Evolutionary conservation across 1,140 invertebrate genomes (phyloP), one percentile per base, ranked within the genome.

Genomic region (Harpegnathos saltator): DNA sequence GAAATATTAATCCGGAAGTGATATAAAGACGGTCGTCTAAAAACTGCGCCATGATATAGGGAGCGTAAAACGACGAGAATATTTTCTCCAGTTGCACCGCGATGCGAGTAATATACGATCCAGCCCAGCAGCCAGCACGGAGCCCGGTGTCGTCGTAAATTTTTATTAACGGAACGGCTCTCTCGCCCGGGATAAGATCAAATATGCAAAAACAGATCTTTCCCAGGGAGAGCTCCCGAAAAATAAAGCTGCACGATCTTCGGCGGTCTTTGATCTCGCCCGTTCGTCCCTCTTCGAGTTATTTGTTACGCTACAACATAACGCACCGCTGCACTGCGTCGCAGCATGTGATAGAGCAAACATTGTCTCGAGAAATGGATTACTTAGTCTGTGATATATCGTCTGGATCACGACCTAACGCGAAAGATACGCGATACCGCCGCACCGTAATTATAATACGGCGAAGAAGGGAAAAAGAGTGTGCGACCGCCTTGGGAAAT

Each of bases 121-220:
- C 9, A 77, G n/a, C n/a, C 62, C 61, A 9, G 38, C 38, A 68
- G 29, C 19, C 52, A 38, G 29, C 19, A 56, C 9, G 17, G 17
- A 15, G 14, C 24, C 33, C 50, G 50, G 33, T 7, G 52, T 38
- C 50, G 15, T 26, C 52, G 19, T 80, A 59, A 69, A 80, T 71
- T 80, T 29, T 38, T 69, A 69, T 78, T 71, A 80, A 80, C n/a
- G 9, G 1, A 80, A 78, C n/a, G 24, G 29, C 65, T n/a, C n/a
- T n/a, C n/a, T 9, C 52, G 3, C 44, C 38, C 4, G 15, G 14
- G 12, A 22, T 71, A 17, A 56, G 22, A 78, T 78, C 22, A 58
- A 69, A 58, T 78, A 69, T 69, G 33, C 22, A 44, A 56, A 44
- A 56, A 38, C 19, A 54, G 69, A 80, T 48, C 38, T 69, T 80